Evolutionary conservation across 2,797 vertebrate genomes (phyloP).

Genomic region (Gymnodraco acuticeps): DNA sequence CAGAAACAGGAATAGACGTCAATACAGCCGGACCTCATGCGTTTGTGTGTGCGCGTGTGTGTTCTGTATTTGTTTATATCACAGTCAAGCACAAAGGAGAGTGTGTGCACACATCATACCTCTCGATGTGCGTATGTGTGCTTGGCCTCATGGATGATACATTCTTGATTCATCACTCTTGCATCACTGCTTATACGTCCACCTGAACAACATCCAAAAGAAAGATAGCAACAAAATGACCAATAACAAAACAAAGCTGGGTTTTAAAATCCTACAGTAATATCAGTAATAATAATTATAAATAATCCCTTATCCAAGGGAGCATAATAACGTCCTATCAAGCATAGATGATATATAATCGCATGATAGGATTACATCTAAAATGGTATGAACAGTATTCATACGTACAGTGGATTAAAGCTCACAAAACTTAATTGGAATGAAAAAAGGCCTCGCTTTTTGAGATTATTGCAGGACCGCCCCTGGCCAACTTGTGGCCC

Average conservation of each 20-base stretch:
- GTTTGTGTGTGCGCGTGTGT: background rate
- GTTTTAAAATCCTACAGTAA: background rate
- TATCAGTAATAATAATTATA: too few relatives aligned
- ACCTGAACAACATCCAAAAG: background rate
- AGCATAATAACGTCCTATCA: background rate
- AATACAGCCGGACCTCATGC: constrained; percentile 19
- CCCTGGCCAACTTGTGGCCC: too few relatives aligned
- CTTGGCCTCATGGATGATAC: background rate
- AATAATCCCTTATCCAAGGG: too few relatives aligned
- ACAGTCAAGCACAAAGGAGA: constrained; percentile 23
- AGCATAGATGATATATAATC: background rate
- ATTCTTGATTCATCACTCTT: background rate
- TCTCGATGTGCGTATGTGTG: background rate
- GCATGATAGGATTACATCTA: background rate
- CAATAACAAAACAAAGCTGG: background rate
- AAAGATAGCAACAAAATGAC: background rate
- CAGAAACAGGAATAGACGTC: constrained; percentile 60
- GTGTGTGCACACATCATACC: constrained; percentile 18
- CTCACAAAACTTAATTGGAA: background rate
- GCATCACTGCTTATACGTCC: background rate
- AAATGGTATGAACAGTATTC: background rate
- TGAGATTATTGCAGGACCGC: background rate
- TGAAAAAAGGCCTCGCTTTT: background rate
- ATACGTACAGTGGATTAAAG: background rate
- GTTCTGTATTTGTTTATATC: constrained; percentile 25